phyloP scores from a whole-genome alignment of 2,888 invertebrate species.

The Idaea biselata region DNA sequence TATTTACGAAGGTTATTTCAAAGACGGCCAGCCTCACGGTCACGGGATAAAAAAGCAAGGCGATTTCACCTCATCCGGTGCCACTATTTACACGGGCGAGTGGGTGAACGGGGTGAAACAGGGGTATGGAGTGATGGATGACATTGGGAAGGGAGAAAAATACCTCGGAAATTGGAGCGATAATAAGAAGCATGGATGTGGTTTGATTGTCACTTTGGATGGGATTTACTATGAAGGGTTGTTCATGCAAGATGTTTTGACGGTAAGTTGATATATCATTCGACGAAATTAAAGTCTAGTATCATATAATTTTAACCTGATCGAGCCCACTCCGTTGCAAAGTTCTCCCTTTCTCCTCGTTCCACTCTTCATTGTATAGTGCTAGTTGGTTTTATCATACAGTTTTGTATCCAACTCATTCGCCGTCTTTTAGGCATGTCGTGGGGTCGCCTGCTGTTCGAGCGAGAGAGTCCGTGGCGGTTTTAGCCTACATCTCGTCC shows the following conservation, averaged over 20 bases:
- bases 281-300: background rate
- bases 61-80: slow-evolving; percentile 86
- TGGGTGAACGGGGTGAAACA: slow-evolving; percentile 88
- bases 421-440: too few relatives aligned
- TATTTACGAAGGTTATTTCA: slow-evolving; percentile 92
- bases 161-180: slow-evolving; percentile 95
- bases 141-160: slow-evolving; percentile 92
- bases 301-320: too few relatives aligned
- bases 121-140: slow-evolving; percentile 95
- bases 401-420: too few relatives aligned
- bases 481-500: too few relatives aligned
- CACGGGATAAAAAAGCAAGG: slow-evolving; percentile 92
- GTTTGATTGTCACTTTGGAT: slow-evolving; percentile 92
- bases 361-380: too few relatives aligned
- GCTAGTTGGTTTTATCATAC: too few relatives aligned
- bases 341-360: too few relatives aligned
- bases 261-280: slow-evolving; percentile 74
- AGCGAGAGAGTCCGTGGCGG: too few relatives aligned
- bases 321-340: too few relatives aligned
- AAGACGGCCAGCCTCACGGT: slow-evolving; percentile 90
- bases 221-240: slow-evolving; percentile 95
- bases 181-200: slow-evolving; percentile 90
- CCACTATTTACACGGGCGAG: slow-evolving; percentile 93
- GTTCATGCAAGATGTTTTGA: slow-evolving; percentile 89
- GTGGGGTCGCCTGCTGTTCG: too few relatives aligned